These are phyloP conservation scores for Steinernema carpocapsae DNA, from an alignment of 2,888 invertebrate species.

Conservation along the genomic window DNA sequence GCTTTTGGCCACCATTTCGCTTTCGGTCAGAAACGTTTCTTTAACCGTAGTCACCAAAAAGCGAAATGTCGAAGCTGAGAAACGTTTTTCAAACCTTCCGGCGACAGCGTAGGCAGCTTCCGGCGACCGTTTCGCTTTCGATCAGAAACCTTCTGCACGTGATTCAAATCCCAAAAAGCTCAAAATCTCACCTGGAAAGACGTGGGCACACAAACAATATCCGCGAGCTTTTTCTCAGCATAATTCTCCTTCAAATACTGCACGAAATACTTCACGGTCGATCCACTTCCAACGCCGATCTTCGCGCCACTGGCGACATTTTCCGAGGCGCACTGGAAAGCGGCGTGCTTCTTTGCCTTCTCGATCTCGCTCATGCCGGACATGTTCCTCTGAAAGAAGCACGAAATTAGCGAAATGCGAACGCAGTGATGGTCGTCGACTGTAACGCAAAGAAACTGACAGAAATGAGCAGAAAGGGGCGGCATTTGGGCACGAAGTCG, in stretches of 20 bases:
- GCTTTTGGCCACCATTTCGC: too few species aligned
- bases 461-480: conserved; percentile 1
- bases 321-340: conserved; percentile 51
- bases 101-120: too few species aligned
- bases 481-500: not conserved
- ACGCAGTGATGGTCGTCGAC: not conserved
- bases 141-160: too few species aligned
- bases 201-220: conserved; percentile 66
- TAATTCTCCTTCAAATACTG: conserved; percentile 58
- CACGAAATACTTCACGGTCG: conserved; percentile 64
- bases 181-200: conserved; percentile 52
- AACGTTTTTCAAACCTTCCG: conserved; percentile 77
- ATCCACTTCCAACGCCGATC: conserved; percentile 66
- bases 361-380: conserved; percentile 38
- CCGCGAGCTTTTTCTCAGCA: conserved; percentile 50
- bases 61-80: too few species aligned
- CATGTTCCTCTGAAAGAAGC: conserved; percentile 1
- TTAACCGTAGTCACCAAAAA: too few species aligned
- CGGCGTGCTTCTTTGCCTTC: conserved; percentile 45
- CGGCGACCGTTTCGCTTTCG: too few species aligned
- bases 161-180: too few species aligned
- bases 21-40: too few species aligned
- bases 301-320: conserved; percentile 54
- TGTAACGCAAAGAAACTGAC: not conserved
- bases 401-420: not conserved